Percentiles rank a stretch among this genome's conserved stretches.
Conservation (phyloP, 2,113 vertebrate species). For the Pygoscelis adeliae region DNA sequence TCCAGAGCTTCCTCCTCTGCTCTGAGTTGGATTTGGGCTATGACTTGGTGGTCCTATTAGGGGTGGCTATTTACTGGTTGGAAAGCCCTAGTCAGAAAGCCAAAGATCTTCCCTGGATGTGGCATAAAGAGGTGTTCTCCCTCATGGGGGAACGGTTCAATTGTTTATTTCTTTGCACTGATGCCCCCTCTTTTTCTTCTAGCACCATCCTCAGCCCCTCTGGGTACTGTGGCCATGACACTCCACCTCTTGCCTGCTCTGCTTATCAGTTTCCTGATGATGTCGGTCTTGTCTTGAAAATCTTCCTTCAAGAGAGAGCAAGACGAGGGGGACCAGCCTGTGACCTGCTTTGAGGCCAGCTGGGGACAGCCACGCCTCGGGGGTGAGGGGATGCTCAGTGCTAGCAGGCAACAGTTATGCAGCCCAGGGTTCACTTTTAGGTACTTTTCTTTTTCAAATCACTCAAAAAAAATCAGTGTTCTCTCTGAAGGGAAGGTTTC, state of each 20-base stretch:
- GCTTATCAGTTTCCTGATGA: neutral
- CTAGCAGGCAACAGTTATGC: neutral
- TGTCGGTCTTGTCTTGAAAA: neutral
- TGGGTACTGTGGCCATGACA: rapidly evolving
- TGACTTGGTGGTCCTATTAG: neutral
- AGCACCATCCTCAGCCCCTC: neutral
- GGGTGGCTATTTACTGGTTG: neutral
- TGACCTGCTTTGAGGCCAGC: neutral
- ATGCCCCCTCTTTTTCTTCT: neutral
- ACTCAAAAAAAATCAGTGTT: neutral
- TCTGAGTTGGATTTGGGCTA: neutral
- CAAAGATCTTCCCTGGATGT: neutral
- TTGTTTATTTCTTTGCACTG: neutral
- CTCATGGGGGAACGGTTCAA: rapidly evolving
- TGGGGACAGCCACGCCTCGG: neutral
- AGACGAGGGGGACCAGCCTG: neutral
- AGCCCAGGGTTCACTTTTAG: neutral
- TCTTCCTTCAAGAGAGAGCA: neutral
- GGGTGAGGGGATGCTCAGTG: neutral
- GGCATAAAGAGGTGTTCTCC: neutral
- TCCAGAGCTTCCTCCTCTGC: neutral
- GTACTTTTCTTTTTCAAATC: neutral
- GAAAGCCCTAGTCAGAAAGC: neutral
- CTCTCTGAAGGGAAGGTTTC: neutral
- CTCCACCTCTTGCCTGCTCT: constrained; percentile 25